Percentiles rank a stretch among this genome's conserved stretches.
phyloP scores from a whole-genome alignment of 2,113 vertebrate genomes.

The Odontesthes bonariensis region DNA sequence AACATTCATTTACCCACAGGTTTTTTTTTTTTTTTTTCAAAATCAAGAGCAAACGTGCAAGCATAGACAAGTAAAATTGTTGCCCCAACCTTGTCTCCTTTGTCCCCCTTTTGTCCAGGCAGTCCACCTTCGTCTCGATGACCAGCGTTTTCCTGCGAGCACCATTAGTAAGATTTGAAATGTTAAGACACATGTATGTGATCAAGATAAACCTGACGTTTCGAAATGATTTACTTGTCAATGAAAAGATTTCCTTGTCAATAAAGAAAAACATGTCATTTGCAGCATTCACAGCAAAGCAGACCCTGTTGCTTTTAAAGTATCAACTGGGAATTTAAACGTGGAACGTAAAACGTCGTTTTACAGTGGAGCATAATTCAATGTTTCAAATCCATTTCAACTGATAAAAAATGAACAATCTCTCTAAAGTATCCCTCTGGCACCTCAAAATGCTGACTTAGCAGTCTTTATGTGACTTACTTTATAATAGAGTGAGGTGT shows the following conservation, averaged over 20 bases:
- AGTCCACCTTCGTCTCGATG: constrained; percentile 82
- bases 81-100: constrained; percentile 84
- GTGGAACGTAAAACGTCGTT: background rate
- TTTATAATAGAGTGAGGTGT: background rate
- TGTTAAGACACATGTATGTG: no score
- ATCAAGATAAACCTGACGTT: no score
- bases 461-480: no score
- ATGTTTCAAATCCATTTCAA: constrained; percentile 4
- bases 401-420: background rate
- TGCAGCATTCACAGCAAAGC: no score
- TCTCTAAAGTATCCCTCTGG: no score
- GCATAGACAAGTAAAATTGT: constrained; percentile 1
- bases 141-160: constrained; percentile 86
- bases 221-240: no score
- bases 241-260: no score
- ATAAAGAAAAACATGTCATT: no score
- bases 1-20: background rate
- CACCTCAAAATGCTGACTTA: no score
- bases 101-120: constrained; percentile 85
- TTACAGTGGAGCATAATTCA: background rate
- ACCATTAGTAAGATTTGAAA: background rate
- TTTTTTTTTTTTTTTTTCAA: background rate
- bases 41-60: background rate
- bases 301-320: no score
- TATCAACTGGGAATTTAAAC: no score